phyloP scores from a whole-genome alignment of 2,888 invertebrate genomes.

The Julus scandinavius region DNA sequence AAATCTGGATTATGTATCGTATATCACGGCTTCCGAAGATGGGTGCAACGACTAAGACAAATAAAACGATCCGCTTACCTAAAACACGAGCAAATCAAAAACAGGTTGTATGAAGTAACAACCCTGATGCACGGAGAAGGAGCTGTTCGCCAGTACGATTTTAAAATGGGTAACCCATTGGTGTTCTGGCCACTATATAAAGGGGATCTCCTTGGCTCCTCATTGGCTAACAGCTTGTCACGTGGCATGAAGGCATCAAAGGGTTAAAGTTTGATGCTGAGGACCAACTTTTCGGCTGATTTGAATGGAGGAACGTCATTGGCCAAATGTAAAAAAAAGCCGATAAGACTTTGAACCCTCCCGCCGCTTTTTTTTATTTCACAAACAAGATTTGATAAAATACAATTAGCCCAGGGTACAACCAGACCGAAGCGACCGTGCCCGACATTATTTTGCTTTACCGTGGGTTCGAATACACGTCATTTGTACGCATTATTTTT shows the following conservation, averaged over 20 bases:
- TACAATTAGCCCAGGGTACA: background rate
- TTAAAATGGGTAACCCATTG: constrained; percentile 12
- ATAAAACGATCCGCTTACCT: background rate
- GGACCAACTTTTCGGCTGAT: background rate
- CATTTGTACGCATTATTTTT: background rate
- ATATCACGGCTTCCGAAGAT: no score
- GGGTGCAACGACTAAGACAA: background rate
- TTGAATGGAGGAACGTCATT: background rate
- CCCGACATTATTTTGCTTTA: background rate
- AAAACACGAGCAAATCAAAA: background rate
- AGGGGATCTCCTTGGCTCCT: background rate
- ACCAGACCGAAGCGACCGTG: background rate
- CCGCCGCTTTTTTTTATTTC: background rate
- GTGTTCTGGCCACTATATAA: background rate
- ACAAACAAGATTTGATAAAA: background rate
- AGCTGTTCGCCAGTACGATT: background rate
- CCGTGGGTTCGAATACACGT: background rate
- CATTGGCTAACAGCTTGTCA: background rate
- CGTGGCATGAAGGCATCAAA: background rate
- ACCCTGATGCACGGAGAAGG: background rate
- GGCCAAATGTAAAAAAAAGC: background rate
- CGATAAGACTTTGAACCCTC: background rate
- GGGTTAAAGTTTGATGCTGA: background rate
- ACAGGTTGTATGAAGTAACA: background rate
- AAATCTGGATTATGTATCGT: no score